phyloP scores from a whole-genome alignment of 2,888 invertebrate species.

The Erannis defoliaria region DNA sequence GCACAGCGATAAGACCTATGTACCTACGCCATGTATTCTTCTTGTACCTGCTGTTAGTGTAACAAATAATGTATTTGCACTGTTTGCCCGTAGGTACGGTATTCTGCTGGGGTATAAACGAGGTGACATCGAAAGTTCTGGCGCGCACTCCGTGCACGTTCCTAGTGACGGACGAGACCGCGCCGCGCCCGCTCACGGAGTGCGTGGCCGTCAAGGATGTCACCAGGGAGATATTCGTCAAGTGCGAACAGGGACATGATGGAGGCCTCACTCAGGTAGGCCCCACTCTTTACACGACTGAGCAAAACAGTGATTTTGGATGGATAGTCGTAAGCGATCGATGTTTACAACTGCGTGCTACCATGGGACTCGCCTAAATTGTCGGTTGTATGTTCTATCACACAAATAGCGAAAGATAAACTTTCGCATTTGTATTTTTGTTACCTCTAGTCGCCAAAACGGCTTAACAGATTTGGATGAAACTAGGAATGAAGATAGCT shows the following conservation, averaged over 20 bases:
- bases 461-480: no score
- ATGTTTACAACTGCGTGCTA: no score
- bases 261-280: slow-evolving; percentile 76
- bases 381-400: no score
- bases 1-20: no score
- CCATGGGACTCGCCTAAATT: no score
- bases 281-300: neutral
- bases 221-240: slow-evolving; percentile 62
- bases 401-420: no score
- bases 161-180: slow-evolving; percentile 73
- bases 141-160: slow-evolving; percentile 68
- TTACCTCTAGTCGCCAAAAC: no score
- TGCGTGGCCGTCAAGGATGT: slow-evolving; percentile 64
- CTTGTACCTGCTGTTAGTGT: neutral
- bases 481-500: no score
- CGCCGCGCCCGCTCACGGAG: slow-evolving; percentile 67
- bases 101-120: slow-evolving; percentile 78
- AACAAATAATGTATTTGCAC: neutral
- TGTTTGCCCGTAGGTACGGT: slow-evolving; percentile 54
- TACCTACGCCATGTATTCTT: no score
- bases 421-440: no score
- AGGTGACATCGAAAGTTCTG: slow-evolving; percentile 57
- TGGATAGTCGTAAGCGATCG: no score
- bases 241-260: slow-evolving; percentile 73
- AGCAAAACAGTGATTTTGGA: no score